A percentile compares a stretch with the other conserved stretches of the same genome.
phyloP scores from a whole-genome alignment of 1,140 invertebrate genomes.

The Panagrolaimus sp. region DNA sequence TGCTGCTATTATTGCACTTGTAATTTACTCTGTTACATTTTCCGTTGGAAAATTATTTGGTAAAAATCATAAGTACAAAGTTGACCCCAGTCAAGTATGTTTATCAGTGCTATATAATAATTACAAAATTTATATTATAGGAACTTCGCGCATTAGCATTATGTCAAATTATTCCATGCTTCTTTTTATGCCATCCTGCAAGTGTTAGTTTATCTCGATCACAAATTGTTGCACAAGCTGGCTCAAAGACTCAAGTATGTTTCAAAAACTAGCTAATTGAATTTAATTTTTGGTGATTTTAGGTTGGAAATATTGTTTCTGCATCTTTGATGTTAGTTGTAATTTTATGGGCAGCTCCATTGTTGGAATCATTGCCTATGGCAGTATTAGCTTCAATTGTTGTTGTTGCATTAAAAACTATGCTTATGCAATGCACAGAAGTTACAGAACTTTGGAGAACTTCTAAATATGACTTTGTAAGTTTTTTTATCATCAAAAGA shows the following conservation, averaged over 20 bases:
- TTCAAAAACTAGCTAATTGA: too few species aligned
- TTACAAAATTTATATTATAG: neutral
- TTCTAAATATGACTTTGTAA: neutral
- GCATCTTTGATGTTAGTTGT: neutral
- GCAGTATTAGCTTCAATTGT: constrained; percentile 80
- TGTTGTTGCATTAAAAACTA: constrained; percentile 79
- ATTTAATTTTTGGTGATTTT: too few species aligned
- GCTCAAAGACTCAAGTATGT: neutral
- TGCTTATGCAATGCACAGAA: constrained; percentile 75
- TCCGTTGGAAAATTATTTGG: neutral
- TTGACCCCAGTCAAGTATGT: neutral
- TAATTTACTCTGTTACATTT: neutral
- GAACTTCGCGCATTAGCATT: neutral
- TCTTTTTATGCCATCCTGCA: neutral
- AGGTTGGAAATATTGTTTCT: neutral
- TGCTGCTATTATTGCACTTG: constrained; percentile 1
- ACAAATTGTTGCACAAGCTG: neutral
- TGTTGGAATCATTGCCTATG: neutral
- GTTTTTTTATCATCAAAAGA: neutral
- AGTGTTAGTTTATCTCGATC: neutral
- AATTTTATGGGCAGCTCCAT: neutral
- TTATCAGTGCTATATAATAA: neutral
- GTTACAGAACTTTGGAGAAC: constrained; percentile 56
- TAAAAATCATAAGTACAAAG: neutral
- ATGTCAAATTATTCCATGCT: neutral